These are phyloP conservation scores for Porites rus DNA, from an alignment of 92 coral and sea anemone genomes.

Conservation along the genomic window DNA sequence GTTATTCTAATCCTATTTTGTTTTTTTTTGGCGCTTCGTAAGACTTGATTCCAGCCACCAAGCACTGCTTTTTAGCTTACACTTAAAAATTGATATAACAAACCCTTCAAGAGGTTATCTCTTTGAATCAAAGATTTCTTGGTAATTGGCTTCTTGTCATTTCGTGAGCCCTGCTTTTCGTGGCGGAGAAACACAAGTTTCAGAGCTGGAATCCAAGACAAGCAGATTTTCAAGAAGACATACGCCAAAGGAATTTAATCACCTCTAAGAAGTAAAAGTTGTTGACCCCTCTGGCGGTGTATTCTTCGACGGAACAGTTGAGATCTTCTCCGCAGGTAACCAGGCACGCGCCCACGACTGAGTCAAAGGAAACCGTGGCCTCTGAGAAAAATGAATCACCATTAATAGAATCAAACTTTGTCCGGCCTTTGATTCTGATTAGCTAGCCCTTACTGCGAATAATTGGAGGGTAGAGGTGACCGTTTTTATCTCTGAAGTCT, in stretches of 20 bases:
- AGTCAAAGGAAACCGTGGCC: slow-evolving; percentile 69
- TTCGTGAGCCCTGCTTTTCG: not conserved
- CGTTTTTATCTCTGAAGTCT: no score
- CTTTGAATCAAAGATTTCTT: no score
- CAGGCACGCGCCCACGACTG: slow-evolving; percentile 76
- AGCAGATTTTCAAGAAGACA: no score
- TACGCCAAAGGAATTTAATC: not conserved
- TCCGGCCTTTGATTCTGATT: not conserved
- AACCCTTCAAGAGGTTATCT: no score
- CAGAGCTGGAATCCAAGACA: not conserved
- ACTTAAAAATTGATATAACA: no score
- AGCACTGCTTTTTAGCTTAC: not conserved
- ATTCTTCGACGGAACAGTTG: slow-evolving; percentile 67
- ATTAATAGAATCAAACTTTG: not conserved
- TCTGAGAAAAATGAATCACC: slow-evolving; percentile 42
- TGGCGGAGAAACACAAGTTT: not conserved
- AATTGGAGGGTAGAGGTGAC: not conserved
- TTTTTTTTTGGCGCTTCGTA: no score
- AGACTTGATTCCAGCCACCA: not conserved
- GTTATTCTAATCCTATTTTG: no score
- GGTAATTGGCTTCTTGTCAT: no score
- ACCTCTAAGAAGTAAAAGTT: slow-evolving; percentile 97
- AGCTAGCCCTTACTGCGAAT: not conserved
- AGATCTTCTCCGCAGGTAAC: slow-evolving; percentile 87
- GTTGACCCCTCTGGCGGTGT: slow-evolving; percentile 76